These are phyloP conservation scores for Nasalis larvatus DNA, from an alignment of 2,113 vertebrate species.

Conservation along the genomic window DNA sequence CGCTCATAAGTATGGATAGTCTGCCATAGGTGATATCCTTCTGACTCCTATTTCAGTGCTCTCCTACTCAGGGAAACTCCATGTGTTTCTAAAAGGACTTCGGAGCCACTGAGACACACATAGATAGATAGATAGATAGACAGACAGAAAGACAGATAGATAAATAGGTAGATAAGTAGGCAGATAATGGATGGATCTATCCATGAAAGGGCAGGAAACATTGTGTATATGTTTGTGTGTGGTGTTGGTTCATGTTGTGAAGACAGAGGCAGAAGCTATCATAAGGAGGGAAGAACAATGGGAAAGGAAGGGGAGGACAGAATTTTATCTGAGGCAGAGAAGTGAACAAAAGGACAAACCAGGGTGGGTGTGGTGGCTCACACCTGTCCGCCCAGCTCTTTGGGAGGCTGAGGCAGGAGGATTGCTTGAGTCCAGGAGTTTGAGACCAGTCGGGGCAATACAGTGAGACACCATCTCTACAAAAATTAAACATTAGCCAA, in stretches of 20 bases:
- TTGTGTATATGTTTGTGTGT: neutral
- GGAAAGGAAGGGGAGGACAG: neutral
- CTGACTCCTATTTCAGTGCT: neutral
- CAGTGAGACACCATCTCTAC: too few relatives aligned
- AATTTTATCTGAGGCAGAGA: neutral
- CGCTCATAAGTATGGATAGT: fast-evolving
- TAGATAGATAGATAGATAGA: neutral
- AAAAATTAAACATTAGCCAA: too few relatives aligned
- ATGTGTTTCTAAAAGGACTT: neutral
- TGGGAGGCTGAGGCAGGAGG: too few relatives aligned
- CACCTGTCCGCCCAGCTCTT: too few relatives aligned
- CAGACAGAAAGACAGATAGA: neutral
- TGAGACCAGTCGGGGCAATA: too few relatives aligned
- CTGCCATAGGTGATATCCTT: fast-evolving
- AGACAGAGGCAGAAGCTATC: neutral
- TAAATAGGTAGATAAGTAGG: neutral
- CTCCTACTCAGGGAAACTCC: neutral
- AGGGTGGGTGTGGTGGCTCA: too few relatives aligned
- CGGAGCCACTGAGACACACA: neutral
- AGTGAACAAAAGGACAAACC: neutral
- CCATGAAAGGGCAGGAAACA: neutral
- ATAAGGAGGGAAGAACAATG: fast-evolving
- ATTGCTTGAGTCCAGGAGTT: too few relatives aligned
- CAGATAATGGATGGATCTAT: neutral
- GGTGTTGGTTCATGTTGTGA: neutral